Evolutionary conservation across 2,888 invertebrate genomes (phyloP), one percentile per base, ranked within the genome.

Genomic region (Tetragnatha montana): DNA sequence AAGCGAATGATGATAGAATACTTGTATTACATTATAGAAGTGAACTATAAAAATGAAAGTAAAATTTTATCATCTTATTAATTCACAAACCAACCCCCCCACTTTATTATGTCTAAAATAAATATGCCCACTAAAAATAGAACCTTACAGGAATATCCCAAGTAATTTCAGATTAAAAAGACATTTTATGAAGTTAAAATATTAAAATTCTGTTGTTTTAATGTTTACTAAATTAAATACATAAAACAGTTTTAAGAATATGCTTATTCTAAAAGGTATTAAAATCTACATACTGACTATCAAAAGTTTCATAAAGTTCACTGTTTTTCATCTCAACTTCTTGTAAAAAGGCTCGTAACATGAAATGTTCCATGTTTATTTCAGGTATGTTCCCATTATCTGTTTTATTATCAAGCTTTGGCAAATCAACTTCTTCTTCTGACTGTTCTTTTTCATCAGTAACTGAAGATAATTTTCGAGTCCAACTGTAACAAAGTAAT

Each of bases 371-470:
- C 49, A 47, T 35, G 50, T 49, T 47, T n/a, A 68, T 68, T 75
- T 73, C 79, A 71, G 51, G 17, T 0, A 50, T 35, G 49, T 79
- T 60, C n/a, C 19, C 69, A 22, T 80, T 80, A 69, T 83, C 83
- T 10, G 22, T 49, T 81, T 69, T 76, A 3, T 12, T 49, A 1
- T 73, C 49, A 51, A 17, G 12, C 14, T 21, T 51, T 51, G 73
- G 22, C 35, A 60, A 6, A n/a, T 74, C 81, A 49, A 68, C 21
- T 80, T 88, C 88, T 6, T 88, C 83, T 51, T 88, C 88, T n/a
- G 83, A 83, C 74, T 80, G 84, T 22, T 88, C 88, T 84, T 75
- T 84, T 51, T 89, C 88, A 84, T 89, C 88, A 70, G 84, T 89
- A n/a, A 89, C 88, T 75, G 88, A 60, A 70, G 88, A 89, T 3